phyloP scores from a whole-genome alignment of 53 echinoderm and acorn worm genomes.

The Crossaster papposus region DNA sequence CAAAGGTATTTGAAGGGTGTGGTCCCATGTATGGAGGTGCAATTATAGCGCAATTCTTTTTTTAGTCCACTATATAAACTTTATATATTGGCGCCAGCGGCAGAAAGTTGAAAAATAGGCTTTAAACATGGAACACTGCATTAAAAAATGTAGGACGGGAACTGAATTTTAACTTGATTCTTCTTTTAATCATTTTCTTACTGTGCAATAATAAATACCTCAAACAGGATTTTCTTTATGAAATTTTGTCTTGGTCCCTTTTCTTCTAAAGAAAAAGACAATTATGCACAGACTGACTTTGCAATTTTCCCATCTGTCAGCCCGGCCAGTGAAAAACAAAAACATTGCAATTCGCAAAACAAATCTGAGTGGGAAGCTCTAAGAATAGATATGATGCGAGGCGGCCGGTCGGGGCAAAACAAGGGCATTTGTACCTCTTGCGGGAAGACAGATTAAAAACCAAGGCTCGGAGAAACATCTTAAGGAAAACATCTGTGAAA shows the following conservation, averaged over 20 bases:
- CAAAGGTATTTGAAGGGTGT: neutral
- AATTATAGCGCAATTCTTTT: neutral
- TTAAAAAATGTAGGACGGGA: neutral
- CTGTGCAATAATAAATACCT: neutral
- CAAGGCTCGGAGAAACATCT: constrained; percentile 49
- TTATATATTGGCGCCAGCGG: neutral
- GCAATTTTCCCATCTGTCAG: constrained; percentile 6
- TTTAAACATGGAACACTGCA: neutral
- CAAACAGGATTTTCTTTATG: neutral
- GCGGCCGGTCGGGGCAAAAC: neutral
- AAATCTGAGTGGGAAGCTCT: constrained; percentile 17
- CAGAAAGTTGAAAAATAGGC: neutral
- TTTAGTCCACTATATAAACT: neutral
- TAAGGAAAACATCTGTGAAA: constrained; percentile 57
- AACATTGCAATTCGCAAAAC: constrained; percentile 24
- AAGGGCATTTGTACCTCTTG: constrained; percentile 40
- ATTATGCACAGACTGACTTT: neutral
- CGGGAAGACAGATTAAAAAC: constrained; percentile 54
- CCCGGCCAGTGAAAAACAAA: constrained; percentile 9
- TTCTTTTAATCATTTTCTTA: neutral
- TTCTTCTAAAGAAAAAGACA: neutral
- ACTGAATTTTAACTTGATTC: neutral
- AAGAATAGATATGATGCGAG: constrained; percentile 28
- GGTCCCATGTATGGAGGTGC: neutral
- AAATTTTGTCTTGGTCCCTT: neutral